Conservation (phyloP, 2,888 invertebrate species). For the Tubiluchus corallicola region DNA sequence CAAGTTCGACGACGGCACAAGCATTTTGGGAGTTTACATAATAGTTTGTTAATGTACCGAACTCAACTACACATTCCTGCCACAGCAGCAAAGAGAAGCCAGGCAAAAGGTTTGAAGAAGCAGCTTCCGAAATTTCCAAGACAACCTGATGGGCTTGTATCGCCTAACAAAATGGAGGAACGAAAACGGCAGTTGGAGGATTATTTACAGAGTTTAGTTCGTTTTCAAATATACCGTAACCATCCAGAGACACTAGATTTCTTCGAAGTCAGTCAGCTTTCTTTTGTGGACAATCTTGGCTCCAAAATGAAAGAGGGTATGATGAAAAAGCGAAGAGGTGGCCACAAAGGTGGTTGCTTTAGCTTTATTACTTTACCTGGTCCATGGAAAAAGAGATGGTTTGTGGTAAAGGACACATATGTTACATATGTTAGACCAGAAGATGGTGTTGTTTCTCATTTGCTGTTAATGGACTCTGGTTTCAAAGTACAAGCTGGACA, state of each 20-base stretch:
- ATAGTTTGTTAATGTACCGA: conserved; percentile 49
- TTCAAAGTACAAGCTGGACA: conserved; percentile 76
- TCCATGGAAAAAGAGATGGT: conserved; percentile 22
- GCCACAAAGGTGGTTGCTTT: conserved; percentile 16
- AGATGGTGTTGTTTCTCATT: conserved; percentile 38
- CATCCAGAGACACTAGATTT: conserved; percentile 83
- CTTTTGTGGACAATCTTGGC: conserved; percentile 74
- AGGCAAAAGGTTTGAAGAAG: neutral
- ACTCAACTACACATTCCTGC: conserved; percentile 22
- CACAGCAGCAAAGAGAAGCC: conserved; percentile 19
- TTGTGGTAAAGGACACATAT: conserved; percentile 29
- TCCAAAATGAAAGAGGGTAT: conserved; percentile 77
- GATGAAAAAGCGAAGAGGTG: conserved; percentile 58
- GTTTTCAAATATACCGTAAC: conserved; percentile 68
- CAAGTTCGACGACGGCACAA: conserved; percentile 78
- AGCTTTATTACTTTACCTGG: neutral
- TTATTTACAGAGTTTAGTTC: conserved; percentile 67
- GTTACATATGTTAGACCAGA: conserved; percentile 26
- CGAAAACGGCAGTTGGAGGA: conserved; percentile 67
- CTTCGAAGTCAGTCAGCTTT: conserved; percentile 69
- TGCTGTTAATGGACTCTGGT: conserved; percentile 75
- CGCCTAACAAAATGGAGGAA: conserved; percentile 29
- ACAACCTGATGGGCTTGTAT: conserved; percentile 2
- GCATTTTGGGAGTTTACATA: conserved; percentile 72
- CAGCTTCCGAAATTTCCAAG: neutral